Percentiles rank a stretch among this genome's conserved stretches.
Evolutionary conservation across 2,797 vertebrate species (phyloP).

Genomic region (Argentina silus): DNA sequence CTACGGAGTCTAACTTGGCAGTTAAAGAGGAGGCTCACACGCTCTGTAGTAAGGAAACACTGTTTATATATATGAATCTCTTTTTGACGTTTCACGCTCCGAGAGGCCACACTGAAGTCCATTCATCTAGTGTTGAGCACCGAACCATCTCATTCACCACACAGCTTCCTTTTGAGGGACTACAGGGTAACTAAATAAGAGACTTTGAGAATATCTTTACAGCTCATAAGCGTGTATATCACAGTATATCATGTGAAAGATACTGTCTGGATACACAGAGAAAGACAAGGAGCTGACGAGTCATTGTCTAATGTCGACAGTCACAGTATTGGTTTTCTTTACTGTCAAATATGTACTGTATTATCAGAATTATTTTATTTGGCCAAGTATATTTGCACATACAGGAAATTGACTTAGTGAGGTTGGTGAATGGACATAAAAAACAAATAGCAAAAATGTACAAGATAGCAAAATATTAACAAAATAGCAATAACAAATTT

Average conservation of each 20-base stretch:
- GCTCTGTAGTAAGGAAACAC: conserved; percentile 23
- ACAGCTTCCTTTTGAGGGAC: not conserved
- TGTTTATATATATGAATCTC: conserved; percentile 22
- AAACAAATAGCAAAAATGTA: too few relatives aligned
- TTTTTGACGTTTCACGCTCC: conserved; percentile 8
- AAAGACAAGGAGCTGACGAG: not conserved
- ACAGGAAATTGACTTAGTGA: too few relatives aligned
- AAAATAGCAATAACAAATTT: too few relatives aligned
- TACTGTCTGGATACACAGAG: not conserved
- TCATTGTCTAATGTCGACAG: not conserved
- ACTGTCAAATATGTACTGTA: not conserved
- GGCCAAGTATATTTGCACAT: too few relatives aligned
- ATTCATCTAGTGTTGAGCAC: not conserved
- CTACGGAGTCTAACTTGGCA: not conserved
- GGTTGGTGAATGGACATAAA: too few relatives aligned
- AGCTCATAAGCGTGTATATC: not conserved
- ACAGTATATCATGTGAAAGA: not conserved
- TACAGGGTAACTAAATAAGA: not conserved
- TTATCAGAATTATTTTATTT: too few relatives aligned
- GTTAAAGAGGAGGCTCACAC: conserved; percentile 2
- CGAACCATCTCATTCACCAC: not conserved
- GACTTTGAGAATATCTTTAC: not conserved
- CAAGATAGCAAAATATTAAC: too few relatives aligned
- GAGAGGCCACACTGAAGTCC: not conserved
- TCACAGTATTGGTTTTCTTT: not conserved